Evolutionary conservation across 1,140 invertebrate genomes (phyloP).

Genomic region (Babylonia areolata): DNA sequence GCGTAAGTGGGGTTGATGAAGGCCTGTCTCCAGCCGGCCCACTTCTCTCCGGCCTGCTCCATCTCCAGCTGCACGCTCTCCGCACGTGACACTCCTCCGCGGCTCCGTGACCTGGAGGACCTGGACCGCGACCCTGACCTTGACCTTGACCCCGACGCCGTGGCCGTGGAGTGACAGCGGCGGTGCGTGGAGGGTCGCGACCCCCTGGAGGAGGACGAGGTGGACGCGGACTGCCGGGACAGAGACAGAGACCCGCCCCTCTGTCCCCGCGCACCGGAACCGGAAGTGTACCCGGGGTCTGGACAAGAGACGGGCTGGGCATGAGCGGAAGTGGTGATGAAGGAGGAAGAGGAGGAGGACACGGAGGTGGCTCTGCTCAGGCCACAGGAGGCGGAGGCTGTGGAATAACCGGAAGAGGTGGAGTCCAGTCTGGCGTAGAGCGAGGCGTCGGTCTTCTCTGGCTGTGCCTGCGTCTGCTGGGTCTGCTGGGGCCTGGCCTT

Average conservation of each 20-base stretch:
- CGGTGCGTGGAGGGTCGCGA: neutral
- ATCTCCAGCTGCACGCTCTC: neutral
- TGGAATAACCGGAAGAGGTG: slow-evolving; percentile 1
- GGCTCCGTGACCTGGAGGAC: neutral
- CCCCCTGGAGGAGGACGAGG: neutral
- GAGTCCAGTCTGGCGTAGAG: neutral
- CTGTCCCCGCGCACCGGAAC: neutral
- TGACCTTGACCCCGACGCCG: neutral
- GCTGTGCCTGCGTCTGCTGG: neutral
- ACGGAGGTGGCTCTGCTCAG: neutral
- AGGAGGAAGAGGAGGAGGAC: neutral
- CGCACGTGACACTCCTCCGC: neutral
- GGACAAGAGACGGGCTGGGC: neutral
- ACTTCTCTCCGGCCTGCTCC: neutral
- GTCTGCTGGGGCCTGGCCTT: neutral
- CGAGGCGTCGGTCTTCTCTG: neutral
- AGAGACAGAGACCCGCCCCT: neutral
- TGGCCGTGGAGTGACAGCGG: neutral
- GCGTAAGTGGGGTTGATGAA: neutral
- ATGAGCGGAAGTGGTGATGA: neutral
- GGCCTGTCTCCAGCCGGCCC: neutral
- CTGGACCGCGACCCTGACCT: neutral
- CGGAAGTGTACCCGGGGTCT: neutral
- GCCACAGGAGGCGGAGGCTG: neutral
- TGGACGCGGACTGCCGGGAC: neutral